Base-by-base conservation (phyloP, 2,888 invertebrate genomes). In the Blomia tropicalis region DNA sequence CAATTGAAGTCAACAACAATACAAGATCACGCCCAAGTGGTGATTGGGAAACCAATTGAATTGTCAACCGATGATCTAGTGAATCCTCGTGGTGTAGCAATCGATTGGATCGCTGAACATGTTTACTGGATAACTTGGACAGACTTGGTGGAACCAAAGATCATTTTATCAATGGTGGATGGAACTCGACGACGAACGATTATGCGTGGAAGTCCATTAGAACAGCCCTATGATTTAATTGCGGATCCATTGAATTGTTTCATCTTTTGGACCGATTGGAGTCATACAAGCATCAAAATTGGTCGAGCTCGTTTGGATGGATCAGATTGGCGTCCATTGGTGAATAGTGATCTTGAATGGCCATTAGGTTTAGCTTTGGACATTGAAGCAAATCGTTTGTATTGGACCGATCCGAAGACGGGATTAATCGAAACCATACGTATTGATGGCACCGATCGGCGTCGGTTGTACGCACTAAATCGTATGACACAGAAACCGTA, bases 41-140 rank as follows among this genome's bases (percentile, higher is more conserved):
- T n/a, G 2, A 56, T 56, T n/a, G 29, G 56, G 19, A 30, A 61
- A 27, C 61, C 61, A 22, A 36, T 61, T 11, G 31, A 22, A 3
- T 29, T 61, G 29, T 64, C 73, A 14, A 76, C 75, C 14, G n/a
- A n/a, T n/a, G 78, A 78, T 60, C 73, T 81, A 56, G 78, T 79
- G 61, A 79, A 80, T 67, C 83, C 87, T 0, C 81, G 84, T 70
- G 90, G 89, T 23, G 77, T 90, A 69, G 88, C 89, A 23, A 79
- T 81, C 59, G 87, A 87, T 75, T 85, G 84, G 83, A 75, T 85
- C 41, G 82, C 84, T 22, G 83, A 80, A 79, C 87, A 87, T 74
- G 78, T 90, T 70, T 89, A 87, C 76, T 90, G 90, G 88, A 82
- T 85, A 64, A 87, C 89, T 76, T 82, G 84, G 14, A 82, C 83